A percentile compares a stretch with the other conserved stretches of the same genome.
phyloP scores from a whole-genome alignment of 2,888 invertebrate genomes.

The Dynastes hyllus region DNA sequence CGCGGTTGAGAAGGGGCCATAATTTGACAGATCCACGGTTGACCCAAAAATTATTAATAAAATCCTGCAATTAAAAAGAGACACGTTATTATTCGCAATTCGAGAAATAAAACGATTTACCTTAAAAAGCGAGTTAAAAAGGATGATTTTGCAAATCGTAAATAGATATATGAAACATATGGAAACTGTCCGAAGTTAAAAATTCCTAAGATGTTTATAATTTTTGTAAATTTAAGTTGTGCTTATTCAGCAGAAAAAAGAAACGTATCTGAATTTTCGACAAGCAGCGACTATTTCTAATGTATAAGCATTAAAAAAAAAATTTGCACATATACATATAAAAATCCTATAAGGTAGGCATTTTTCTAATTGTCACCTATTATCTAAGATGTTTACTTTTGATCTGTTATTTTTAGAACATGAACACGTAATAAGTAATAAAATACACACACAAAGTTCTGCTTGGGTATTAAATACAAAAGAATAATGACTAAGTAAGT shows the following conservation, averaged over 20 bases:
- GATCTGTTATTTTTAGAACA: background rate
- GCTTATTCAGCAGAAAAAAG: conserved; percentile 14
- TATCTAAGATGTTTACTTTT: conserved; percentile 1
- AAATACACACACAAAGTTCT: background rate
- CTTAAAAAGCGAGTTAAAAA: too few species aligned
- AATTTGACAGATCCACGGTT: conserved; percentile 81
- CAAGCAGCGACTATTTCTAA: background rate
- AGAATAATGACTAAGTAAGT: background rate
- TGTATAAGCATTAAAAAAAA: background rate
- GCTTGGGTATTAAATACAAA: conserved; percentile 1
- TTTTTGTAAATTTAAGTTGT: background rate
- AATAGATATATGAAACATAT: too few species aligned
- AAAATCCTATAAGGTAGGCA: background rate
- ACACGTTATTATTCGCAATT: background rate
- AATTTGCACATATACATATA: background rate
- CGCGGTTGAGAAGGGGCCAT: conserved; percentile 83
- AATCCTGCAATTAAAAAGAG: conserved; percentile 66
- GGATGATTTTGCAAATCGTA: too few species aligned
- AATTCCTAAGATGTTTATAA: too few species aligned
- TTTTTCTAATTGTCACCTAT: background rate
- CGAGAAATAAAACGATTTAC: background rate
- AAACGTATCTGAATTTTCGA: conserved; percentile 1
- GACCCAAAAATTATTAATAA: conserved; percentile 73
- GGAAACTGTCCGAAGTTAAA: too few species aligned
- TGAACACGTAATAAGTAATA: conserved; percentile 8